Percentiles rank a stretch among this genome's conserved stretches.
phyloP scores from a whole-genome alignment of 2,888 invertebrate species.

The Sinodicranocentrus sp. region DNA sequence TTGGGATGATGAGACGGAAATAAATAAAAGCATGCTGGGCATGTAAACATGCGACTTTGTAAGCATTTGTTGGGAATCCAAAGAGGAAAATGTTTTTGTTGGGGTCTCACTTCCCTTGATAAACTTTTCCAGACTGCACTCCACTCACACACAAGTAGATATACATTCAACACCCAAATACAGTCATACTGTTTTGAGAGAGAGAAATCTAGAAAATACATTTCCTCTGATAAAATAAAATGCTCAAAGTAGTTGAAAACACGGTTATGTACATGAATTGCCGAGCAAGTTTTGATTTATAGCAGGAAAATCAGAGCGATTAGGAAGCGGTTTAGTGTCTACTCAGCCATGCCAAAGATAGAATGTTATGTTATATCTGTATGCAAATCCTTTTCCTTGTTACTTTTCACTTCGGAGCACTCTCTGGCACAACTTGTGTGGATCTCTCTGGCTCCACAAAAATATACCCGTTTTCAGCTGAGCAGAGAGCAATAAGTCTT shows the following conservation, averaged over 20 bases:
- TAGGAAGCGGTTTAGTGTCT: constrained; percentile 71
- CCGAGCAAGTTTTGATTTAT: constrained; percentile 72
- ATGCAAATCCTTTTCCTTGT: constrained; percentile 54
- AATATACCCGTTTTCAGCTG: constrained; percentile 21
- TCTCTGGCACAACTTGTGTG: too few relatives aligned
- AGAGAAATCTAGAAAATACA: too few relatives aligned
- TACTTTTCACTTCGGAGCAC: constrained; percentile 17
- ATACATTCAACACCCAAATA: too few relatives aligned
- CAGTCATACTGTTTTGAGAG: background rate
- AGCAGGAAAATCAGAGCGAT: constrained; percentile 71
- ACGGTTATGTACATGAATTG: constrained; percentile 39
- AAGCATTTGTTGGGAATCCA: too few relatives aligned
- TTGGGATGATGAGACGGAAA: constrained; percentile 19
- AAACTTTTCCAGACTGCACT: background rate
- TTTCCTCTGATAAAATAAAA: constrained; percentile 10
- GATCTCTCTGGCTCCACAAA: background rate
- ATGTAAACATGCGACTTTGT: too few relatives aligned
- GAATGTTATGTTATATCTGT: constrained; percentile 1
- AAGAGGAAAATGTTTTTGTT: constrained; percentile 29
- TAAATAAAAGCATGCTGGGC: constrained; percentile 8
- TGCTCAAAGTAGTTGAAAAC: constrained; percentile 13
- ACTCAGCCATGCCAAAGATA: constrained; percentile 67
- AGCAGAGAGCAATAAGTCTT: constrained; percentile 45
- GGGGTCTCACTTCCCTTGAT: background rate
- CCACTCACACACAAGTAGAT: background rate